phyloP scores from a whole-genome alignment of 2,797 vertebrate species.

The Tinamus major region DNA sequence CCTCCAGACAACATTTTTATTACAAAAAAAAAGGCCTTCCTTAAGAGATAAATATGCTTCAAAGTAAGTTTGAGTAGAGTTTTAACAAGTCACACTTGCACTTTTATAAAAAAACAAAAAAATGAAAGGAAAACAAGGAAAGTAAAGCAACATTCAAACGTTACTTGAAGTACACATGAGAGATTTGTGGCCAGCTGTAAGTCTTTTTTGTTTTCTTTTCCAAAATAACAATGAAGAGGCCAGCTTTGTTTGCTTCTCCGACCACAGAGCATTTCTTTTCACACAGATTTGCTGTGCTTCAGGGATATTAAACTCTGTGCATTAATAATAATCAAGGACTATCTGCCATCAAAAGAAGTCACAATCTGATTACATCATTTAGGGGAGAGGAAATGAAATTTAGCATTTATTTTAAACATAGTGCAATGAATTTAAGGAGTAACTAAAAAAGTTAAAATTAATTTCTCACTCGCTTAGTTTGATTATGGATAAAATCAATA shows the following conservation, averaged over 20 bases:
- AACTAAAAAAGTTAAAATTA: not conserved
- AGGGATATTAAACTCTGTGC: slow-evolving; percentile 28
- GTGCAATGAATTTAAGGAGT: slow-evolving; percentile 31
- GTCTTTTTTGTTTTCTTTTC: not conserved
- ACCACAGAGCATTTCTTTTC: not conserved
- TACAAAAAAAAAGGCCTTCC: not conserved
- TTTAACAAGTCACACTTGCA: not conserved
- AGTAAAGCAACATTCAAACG: not conserved
- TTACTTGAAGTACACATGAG: not conserved
- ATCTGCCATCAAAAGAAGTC: slow-evolving; percentile 21
- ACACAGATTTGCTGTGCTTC: not conserved
- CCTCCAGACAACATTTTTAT: slow-evolving; percentile 26
- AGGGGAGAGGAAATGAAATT: slow-evolving; percentile 51
- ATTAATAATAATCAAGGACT: slow-evolving; percentile 47
- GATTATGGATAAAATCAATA: slow-evolving; percentile 2
- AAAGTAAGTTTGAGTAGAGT: not conserved
- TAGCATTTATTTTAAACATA: slow-evolving; percentile 12
- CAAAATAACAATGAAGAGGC: not conserved
- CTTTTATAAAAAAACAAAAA: not conserved
- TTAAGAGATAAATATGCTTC: slow-evolving; percentile 9
- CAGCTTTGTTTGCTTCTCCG: slow-evolving; percentile 9
- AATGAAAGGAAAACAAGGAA: too few species aligned
- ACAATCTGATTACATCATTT: slow-evolving; percentile 45
- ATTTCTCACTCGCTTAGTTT: not conserved
- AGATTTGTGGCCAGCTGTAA: slow-evolving; percentile 7